Evolutionary conservation across 2,888 invertebrate species (phyloP), one percentile per base, ranked within the genome.

Genomic region (Hydropsyche betteni): DNA sequence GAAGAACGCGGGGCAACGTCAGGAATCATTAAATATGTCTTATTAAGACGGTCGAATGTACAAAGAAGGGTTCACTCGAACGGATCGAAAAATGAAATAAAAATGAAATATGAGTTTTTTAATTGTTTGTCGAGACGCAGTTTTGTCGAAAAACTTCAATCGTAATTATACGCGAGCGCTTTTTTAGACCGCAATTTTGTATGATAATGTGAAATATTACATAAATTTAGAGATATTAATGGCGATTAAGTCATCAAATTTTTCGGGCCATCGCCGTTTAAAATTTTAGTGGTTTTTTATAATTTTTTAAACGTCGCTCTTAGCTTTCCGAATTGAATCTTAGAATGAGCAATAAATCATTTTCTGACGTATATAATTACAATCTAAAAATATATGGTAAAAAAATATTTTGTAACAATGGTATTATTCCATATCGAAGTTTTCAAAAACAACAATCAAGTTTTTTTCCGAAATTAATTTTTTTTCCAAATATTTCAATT

Each of bases 21-120:
- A 77, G 71, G 69, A 77, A 70, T 75, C 77, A 77, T 77, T 77
- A 77, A 73, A 70, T 68, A 77, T 73, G 77, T 74, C 77, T 77
- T 77, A 77, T 75, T 77, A 77, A 70, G 74, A 74, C 70, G 70
- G 76, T 74, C 74, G 74, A 74, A 68, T 68, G 33, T 14, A 24
- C 51, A 24, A 50, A 6, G 33, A 50, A 69, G 69, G 50, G 51
- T 69, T 69, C 64, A 58, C 58, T 64, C 64, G 64, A 34, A 8
- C 64, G 36, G 34, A 34, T 34, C 64, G 36, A 64, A 36, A 64
- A 36, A 64, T 34, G n/a, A 12, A 64, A 58, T 24, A 58, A 58
- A 58, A 58, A 58, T 16, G 58, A 58, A 16, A 4, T 24, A 64
- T 36, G 64, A 34, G 10, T 36, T n/a, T 64, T 64, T 64, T 64